phyloP scores from a whole-genome alignment of 2,888 invertebrate species.

The Xiphydria camelus region DNA sequence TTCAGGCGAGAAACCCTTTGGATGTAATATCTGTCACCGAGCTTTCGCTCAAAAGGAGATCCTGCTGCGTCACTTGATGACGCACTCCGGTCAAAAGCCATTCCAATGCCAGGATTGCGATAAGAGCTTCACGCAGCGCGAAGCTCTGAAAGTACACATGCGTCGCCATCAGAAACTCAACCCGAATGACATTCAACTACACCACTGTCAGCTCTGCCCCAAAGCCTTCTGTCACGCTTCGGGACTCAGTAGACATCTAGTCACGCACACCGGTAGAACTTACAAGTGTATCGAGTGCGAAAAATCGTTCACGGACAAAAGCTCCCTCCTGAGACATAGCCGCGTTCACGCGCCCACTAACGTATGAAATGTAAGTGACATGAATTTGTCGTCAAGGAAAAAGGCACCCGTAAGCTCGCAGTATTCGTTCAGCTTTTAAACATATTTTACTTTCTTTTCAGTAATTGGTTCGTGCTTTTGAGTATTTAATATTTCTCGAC shows the following conservation, averaged over 20 bases:
- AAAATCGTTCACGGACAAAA: conserved; percentile 72
- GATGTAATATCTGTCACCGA: conserved; percentile 61
- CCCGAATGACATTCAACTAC: conserved; percentile 64
- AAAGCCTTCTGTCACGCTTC: conserved; percentile 65
- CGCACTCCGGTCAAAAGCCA: conserved; percentile 64
- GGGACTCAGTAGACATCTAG: conserved; percentile 71
- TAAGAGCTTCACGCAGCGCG: conserved; percentile 74
- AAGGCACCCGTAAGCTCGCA: no score
- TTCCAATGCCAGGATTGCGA: conserved; percentile 68
- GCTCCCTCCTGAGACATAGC: conserved; percentile 70
- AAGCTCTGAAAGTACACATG: conserved; percentile 68
- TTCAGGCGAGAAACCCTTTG: conserved; percentile 55
- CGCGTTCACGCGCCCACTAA: conserved; percentile 54
- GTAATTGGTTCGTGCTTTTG: no score
- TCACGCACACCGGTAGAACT: conserved; percentile 67
- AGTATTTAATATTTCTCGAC: no score
- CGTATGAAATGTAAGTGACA: no score
- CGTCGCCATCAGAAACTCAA: conserved; percentile 63
- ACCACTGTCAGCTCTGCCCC: conserved; percentile 69
- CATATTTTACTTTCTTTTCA: no score
- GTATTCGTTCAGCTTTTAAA: no score
- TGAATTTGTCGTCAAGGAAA: no score
- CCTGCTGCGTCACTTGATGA: conserved; percentile 55
- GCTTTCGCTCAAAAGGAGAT: conserved; percentile 77
- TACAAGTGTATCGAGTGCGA: conserved; percentile 69